Base-by-base conservation (phyloP, 2,888 invertebrate species). In the Amphipoea lucens region DNA sequence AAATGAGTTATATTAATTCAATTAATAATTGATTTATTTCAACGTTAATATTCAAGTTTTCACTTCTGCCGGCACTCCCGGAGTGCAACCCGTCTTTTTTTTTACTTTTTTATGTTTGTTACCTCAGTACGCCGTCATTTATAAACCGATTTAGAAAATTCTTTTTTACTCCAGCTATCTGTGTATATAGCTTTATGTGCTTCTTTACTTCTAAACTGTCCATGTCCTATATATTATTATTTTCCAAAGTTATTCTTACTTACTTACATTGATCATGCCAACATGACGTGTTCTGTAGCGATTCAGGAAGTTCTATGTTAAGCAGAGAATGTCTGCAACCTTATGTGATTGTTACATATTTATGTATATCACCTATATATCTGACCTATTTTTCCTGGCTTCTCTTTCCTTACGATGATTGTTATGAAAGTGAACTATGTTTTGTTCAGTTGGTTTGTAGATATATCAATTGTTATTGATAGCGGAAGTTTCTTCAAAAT, bases 371-470 rank as follows among this genome's bases (percentile, higher is more conserved):
- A 63, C 54, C 54, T 78, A 83, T 83, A 78, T 65, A 70, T 54
- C 71, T 79, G 81, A 81, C 81, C 81, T 81, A 71, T 78, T 67
- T 81, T 81, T 71, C n/a, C 62, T 62, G 62, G 81, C 84, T 78
- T 81, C 81, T 29, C 20, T 67, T 71, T 71, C 12, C 60, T 68
- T 54, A 6, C n/a, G 9, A 60, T 29, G 42, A 60, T 45, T 70
- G 51, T 76, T 83, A 83, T 66, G 48, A 81, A 36, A 36, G 57
- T 9, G 11, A 54, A 54, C 40, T 54, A 36, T 63, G 42, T 71
- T 45, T 48, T 45, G 23, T 70, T 78, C 4, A 17, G 42, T 65
- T 76, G 12, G 17, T 77, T 70, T 65, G n/a, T 45, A 40, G 6
- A n/a, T 42, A n/a, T 60, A 60, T 60, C 11, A 54, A 54, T 79